Evolutionary conservation across 2,113 vertebrate species (phyloP).

Genomic region (Protomyctophum bolini): DNA sequence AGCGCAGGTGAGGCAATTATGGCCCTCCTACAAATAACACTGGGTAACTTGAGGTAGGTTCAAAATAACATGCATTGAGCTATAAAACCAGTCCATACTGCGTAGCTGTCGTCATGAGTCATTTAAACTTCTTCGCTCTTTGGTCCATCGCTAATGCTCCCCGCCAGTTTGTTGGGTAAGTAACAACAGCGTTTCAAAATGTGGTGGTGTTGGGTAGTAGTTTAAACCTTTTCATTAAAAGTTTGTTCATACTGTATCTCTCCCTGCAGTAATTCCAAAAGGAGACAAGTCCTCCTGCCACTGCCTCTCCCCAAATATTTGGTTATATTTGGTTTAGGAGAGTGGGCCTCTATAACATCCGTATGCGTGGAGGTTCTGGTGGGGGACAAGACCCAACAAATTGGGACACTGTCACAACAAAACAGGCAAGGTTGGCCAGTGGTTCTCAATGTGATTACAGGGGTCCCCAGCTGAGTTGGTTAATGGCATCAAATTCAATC

Average conservation of each 20-base stretch:
- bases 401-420: too few relatives aligned
- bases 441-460: too few relatives aligned
- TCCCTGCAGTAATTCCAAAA: constrained; percentile 76
- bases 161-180: constrained; percentile 63
- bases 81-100: background rate
- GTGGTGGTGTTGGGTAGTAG: too few relatives aligned
- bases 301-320: constrained; percentile 84
- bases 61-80: too few relatives aligned
- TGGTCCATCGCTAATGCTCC: constrained; percentile 82
- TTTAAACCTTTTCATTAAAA: background rate
- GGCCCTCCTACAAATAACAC: too few relatives aligned
- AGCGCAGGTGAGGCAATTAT: too few relatives aligned
- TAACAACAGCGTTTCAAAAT: too few relatives aligned
- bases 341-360: constrained; percentile 72
- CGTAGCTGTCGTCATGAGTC: constrained; percentile 58
- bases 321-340: constrained; percentile 86
- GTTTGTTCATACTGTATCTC: background rate
- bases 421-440: too few relatives aligned
- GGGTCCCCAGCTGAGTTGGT: too few relatives aligned
- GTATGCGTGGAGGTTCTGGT: constrained; percentile 78
- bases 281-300: constrained; percentile 79
- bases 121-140: constrained; percentile 77
- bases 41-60: too few relatives aligned
- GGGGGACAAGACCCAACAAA: constrained; percentile 59
- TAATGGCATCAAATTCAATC: too few relatives aligned